Evolutionary conservation across 2,888 invertebrate species (phyloP).

Genomic region (Cheilosia vernalis): DNA sequence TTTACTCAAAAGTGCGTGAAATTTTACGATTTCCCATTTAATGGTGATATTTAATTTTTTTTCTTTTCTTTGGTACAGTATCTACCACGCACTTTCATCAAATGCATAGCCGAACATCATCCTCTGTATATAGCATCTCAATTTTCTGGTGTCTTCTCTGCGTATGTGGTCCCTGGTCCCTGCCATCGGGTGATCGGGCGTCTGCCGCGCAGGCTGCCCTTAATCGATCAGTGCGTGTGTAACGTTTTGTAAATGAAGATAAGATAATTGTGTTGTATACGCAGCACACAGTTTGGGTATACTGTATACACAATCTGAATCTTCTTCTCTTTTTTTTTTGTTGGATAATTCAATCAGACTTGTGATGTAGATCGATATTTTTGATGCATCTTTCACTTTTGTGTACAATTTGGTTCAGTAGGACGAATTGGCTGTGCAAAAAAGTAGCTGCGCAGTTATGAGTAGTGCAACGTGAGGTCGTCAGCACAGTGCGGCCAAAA

Average conservation of each 20-base stretch:
- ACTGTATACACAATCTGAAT: slow-evolving; percentile 7
- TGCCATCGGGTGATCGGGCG: not conserved
- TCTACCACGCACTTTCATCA: slow-evolving; percentile 35
- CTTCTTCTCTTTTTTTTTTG: not conserved
- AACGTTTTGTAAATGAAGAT: slow-evolving; percentile 38
- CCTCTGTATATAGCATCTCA: slow-evolving; percentile 17
- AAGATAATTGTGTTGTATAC: slow-evolving; percentile 30
- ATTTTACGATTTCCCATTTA: slow-evolving; percentile 44
- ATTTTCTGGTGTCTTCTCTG: not conserved
- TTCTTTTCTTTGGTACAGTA: not conserved
- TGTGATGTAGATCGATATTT: slow-evolving; percentile 1
- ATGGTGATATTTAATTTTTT: slow-evolving; percentile 25
- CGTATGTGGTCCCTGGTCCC: slow-evolving; percentile 1
- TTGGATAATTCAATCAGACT: slow-evolving; percentile 4
- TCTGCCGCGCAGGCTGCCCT: slow-evolving; percentile 8
- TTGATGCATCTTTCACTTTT: slow-evolving; percentile 10
- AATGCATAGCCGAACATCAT: not conserved
- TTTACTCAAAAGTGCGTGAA: slow-evolving; percentile 24
- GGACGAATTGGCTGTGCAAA: slow-evolving; percentile 15
- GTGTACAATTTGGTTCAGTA: slow-evolving; percentile 10
- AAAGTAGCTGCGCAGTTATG: not conserved
- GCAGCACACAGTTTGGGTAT: not conserved
- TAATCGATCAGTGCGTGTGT: slow-evolving; percentile 35
- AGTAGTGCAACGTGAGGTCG: not conserved
- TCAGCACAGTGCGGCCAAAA: not conserved